Percentiles rank a stretch among this genome's conserved stretches.
Evolutionary conservation across 2,888 invertebrate species (phyloP).

Genomic region (Macrophya alboannulata): DNA sequence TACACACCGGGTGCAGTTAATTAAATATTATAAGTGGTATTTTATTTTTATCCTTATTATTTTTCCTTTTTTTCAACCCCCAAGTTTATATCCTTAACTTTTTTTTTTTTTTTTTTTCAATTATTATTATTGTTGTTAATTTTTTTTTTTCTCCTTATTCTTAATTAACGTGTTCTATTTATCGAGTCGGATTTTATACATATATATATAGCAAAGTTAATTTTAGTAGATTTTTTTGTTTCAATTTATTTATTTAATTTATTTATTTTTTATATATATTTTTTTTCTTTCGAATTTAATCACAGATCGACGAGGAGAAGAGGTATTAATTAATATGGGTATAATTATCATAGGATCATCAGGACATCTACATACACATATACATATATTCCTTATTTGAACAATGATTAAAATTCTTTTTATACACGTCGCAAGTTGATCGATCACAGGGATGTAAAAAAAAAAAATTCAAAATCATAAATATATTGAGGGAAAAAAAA

Average conservation of each 20-base stretch:
- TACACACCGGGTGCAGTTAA: background rate
- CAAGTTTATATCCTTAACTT: background rate
- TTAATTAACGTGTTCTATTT: slow-evolving; percentile 11
- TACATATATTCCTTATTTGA: too few species aligned
- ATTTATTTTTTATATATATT: slow-evolving; percentile 1
- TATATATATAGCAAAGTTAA: background rate
- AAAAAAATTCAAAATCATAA: too few species aligned
- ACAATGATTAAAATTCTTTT: too few species aligned
- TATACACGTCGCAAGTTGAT: too few species aligned
- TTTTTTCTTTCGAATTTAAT: slow-evolving; percentile 3
- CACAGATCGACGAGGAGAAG: background rate
- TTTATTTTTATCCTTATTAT: background rate
- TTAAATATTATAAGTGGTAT: background rate
- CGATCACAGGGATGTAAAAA: too few species aligned
- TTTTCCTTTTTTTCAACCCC: background rate
- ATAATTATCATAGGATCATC: background rate
- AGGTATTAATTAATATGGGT: background rate
- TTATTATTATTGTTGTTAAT: background rate
- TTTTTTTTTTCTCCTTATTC: background rate
- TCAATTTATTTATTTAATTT: background rate
- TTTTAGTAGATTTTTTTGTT: background rate
- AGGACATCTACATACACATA: too few species aligned
- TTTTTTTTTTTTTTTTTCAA: background rate
- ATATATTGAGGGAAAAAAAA: too few species aligned
- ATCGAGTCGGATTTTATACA: background rate